phyloP scores from a whole-genome alignment of 2,888 invertebrate species.

The Euphydryas editha region DNA sequence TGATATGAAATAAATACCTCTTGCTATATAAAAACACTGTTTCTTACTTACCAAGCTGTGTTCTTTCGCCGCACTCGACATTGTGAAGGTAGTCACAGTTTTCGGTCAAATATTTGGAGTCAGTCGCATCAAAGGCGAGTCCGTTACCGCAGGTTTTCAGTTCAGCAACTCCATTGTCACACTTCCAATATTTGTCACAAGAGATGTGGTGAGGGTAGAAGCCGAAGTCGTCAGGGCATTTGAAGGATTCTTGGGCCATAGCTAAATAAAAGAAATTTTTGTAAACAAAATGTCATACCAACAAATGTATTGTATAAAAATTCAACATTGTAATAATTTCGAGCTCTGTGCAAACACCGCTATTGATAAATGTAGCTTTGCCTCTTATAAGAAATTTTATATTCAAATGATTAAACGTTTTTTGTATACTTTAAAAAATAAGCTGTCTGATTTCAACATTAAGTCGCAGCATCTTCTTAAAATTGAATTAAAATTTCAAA shows the following conservation, averaged over 20 bases:
- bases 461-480: slow-evolving; percentile 54
- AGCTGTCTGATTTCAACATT: not conserved
- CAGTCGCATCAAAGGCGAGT: slow-evolving; percentile 94
- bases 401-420: too few relatives aligned
- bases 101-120: slow-evolving; percentile 95
- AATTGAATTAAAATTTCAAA: slow-evolving; percentile 74
- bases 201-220: slow-evolving; percentile 95
- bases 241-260: slow-evolving; percentile 92
- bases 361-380: too few relatives aligned
- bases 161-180: slow-evolving; percentile 94
- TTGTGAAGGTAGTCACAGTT: slow-evolving; percentile 98
- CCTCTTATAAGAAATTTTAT: too few relatives aligned
- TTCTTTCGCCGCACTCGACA: slow-evolving; percentile 95
- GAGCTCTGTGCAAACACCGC: too few relatives aligned
- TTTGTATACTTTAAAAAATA: not conserved
- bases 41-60: slow-evolving; percentile 88
- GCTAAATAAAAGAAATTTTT: slow-evolving; percentile 75
- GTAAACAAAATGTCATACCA: not conserved
- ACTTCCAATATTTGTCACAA: slow-evolving; percentile 98
- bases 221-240: slow-evolving; percentile 97
- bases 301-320: too few relatives aligned
- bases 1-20: not conserved
- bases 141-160: slow-evolving; percentile 97
- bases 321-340: too few relatives aligned
- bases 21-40: not conserved